phyloP scores from a whole-genome alignment of 2,888 invertebrate species.

The Diploptera punctata region DNA sequence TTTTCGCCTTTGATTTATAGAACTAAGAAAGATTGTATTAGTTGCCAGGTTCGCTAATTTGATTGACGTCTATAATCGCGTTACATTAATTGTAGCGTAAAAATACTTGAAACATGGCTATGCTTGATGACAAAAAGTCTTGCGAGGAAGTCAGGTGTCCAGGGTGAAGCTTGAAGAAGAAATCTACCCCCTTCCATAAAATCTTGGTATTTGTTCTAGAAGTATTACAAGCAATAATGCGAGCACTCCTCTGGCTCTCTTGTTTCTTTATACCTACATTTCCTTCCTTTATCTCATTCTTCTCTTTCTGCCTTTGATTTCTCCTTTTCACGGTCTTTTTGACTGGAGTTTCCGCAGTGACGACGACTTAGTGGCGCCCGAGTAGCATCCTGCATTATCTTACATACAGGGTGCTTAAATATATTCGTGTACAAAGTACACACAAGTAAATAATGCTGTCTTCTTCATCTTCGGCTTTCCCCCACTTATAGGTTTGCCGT shows the following conservation, averaged over 20 bases:
- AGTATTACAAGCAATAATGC: constrained; percentile 6
- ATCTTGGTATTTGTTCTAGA: neutral
- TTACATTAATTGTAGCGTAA: too few species aligned
- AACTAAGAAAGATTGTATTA: too few species aligned
- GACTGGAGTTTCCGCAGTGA: constrained; percentile 7
- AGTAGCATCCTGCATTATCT: neutral
- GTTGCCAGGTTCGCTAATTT: too few species aligned
- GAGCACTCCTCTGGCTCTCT: neutral
- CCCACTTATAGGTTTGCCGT: too few species aligned
- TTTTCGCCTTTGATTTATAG: too few species aligned
- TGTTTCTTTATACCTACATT: constrained; percentile 11
- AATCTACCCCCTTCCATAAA: too few species aligned
- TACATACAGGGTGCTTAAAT: neutral
- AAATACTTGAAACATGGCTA: too few species aligned
- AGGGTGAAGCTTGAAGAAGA: too few species aligned
- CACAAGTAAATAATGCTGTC: neutral
- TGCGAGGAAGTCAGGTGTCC: too few species aligned
- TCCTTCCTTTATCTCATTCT: constrained; percentile 7
- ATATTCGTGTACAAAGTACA: neutral
- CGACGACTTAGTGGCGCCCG: neutral
- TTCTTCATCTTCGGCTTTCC: too few species aligned
- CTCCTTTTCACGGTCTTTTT: neutral
- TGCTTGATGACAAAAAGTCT: too few species aligned
- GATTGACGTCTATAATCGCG: too few species aligned
- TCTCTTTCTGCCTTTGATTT: neutral